These are phyloP conservation scores for Diploptera punctata DNA, from an alignment of 2,888 invertebrate genomes.

Conservation along the genomic window DNA sequence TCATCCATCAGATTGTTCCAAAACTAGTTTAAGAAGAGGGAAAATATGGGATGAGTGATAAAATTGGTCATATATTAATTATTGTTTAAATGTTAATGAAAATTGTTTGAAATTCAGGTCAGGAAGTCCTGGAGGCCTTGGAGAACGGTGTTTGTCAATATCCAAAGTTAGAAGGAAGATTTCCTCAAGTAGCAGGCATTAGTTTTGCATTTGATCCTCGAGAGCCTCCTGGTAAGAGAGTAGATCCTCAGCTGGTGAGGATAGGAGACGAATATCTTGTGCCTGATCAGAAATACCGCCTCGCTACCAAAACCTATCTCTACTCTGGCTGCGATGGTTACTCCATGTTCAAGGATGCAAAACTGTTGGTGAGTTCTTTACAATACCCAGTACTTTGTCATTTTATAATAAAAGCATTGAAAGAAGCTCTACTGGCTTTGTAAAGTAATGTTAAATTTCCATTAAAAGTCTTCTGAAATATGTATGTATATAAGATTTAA, in stretches of 20 bases:
- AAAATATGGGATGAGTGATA: too few species aligned
- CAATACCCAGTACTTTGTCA: too few species aligned
- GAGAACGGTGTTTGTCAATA: constrained; percentile 88
- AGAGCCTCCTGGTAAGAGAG: constrained; percentile 71
- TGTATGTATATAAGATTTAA: too few species aligned
- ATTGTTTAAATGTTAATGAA: neutral
- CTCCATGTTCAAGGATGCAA: constrained; percentile 75
- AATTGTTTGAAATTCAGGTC: constrained; percentile 57
- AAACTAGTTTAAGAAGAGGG: too few species aligned
- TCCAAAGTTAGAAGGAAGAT: constrained; percentile 87
- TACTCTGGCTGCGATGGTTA: constrained; percentile 86
- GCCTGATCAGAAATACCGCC: constrained; percentile 71
- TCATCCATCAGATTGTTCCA: too few species aligned
- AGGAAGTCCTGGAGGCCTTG: constrained; percentile 70
- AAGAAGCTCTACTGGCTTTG: too few species aligned
- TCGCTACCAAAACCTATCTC: constrained; percentile 85
- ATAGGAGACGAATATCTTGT: constrained; percentile 87
- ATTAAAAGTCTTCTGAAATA: too few species aligned
- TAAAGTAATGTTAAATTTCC: too few species aligned
- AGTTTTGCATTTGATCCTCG: constrained; percentile 78
- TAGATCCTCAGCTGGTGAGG: constrained; percentile 73
- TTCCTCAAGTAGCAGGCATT: constrained; percentile 84
- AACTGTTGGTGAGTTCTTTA: constrained; percentile 70
- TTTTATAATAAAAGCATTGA: too few species aligned
- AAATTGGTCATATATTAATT: too few species aligned